Evolutionary conservation across 2,113 vertebrate species (phyloP), one percentile per base, ranked within the genome.

Genomic region (Seriola aureovittata): DNA sequence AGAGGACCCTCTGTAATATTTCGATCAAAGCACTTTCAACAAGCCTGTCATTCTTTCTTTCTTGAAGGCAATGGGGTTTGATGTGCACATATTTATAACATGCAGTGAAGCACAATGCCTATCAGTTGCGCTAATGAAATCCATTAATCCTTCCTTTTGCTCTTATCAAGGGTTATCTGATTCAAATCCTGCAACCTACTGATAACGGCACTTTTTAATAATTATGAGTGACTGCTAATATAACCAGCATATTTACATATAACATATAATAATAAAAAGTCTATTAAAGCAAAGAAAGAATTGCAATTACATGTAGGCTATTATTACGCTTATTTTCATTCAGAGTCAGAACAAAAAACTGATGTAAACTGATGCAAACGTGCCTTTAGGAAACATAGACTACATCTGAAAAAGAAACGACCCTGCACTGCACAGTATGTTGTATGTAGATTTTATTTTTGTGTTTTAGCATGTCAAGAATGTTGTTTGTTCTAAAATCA

Each of bases 401-500:
- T 38, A 14, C 6, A 16, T 82, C 52, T 38, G 62, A 63, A 55
- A 78, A 70, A 42, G 14, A 46, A 68, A 72, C 1, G 36, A 42
- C 38, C 10, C 10, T n/a, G 64, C 62, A 54, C 25, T 2, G 50
- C 17, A 5, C 23, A 44, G 46, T 50, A 5, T 19, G 10, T 8
- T 55, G 44, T 23, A 63, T 29, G 34, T 16, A 36, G 36, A 65
- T 70, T 73, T 58, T 67, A 32, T 77, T 54, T 77, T 75, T 54
- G 23, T 74, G 42, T 57, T 81, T 76, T 87, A 29, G 86, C 71
- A 71, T 46, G 14, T 63, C 36, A 62, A n/a, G 59, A 71, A 69
- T 55, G 58, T 42, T 71, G 69, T 83, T 82, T 88, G 48, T 80
- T 85, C 74, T 80, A 67, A 87, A 88, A 88, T 78, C 90, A 91